Conservation (phyloP, 2,797 vertebrate genomes). For the Lepilemur ruficaudatus region DNA sequence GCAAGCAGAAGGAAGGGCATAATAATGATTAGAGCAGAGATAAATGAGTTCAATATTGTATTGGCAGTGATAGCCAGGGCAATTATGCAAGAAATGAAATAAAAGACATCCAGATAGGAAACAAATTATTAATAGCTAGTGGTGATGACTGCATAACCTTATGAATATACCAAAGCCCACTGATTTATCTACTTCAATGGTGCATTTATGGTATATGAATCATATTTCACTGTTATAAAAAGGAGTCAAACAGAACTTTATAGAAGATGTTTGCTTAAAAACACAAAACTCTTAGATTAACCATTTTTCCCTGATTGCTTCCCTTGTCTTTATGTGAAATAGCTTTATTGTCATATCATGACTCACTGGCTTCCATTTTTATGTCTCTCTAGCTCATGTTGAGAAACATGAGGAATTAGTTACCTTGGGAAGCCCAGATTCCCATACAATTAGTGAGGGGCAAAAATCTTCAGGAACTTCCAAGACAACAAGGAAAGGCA, state of each 20-base stretch:
- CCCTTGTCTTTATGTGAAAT: background rate
- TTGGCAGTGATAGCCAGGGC: background rate
- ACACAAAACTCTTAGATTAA: background rate
- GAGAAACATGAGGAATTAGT: conserved; percentile 83
- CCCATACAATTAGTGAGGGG: conserved; percentile 74
- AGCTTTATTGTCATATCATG: background rate
- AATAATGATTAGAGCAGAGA: background rate
- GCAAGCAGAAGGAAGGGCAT: background rate
- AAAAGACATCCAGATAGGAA: background rate
- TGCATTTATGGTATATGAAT: background rate
- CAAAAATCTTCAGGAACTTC: conserved; percentile 80
- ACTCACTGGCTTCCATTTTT: background rate
- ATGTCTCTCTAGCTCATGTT: conserved; percentile 69
- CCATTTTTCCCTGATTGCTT: background rate
- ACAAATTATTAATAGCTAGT: background rate
- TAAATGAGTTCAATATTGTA: background rate
- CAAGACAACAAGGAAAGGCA: conserved; percentile 86
- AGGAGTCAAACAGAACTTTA: background rate
- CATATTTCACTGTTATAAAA: background rate
- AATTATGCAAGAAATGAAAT: background rate
- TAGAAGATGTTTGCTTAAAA: background rate
- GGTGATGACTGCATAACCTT: background rate
- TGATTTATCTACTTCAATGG: background rate
- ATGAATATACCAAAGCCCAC: background rate
- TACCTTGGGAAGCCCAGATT: conserved; percentile 62